Base-by-base conservation (phyloP, 2,797 vertebrate genomes). In the Protosalanx chinensis region DNA sequence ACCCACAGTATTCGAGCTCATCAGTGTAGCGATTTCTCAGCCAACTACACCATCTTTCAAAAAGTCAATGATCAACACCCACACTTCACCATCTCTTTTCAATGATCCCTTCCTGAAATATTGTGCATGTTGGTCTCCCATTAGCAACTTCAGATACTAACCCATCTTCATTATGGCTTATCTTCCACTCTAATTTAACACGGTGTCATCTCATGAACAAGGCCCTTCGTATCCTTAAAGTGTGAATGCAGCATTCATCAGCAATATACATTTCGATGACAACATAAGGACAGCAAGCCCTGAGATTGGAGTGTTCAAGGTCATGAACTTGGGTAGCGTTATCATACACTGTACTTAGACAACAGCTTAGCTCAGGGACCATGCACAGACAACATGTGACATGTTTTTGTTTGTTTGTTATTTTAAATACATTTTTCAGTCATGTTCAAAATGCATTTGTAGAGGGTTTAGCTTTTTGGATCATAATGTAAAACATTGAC, bases 271-370 rank as follows among this genome's bases (percentile, higher is more conserved):
- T 70, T 64, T 78, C 12, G 76, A 60, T 71, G 33, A 81, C 81
- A 76, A 83, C 60, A 76, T 70, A 74, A 79, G 76, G 82, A 88
- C 84, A 60, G 72, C 67, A 82, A 86, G 87, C 85, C 90, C 90
- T 91, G 89, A 91, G 89, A 88, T 87, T 79, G 81, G 71, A 74
- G 72, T 77, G 29, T 73, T 71, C 64, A 57, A 78, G 74, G 72
- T 80, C 51, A 53, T 53, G 51, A 53, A 53, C 51, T 53, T 16
- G 51, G 51, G 80, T 79, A 80, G 76, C 73, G 71, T 76, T 78
- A 66, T 62, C 74, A 75, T 74, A 79, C 75, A 78, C 32, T 63
- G 68, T 59, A 81, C 53, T 76, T 41, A 81, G 70, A 84, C 69
- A 78, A 81, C 57, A 80, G 33, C 35, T 74, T 67, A 79, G 57